Percentiles rank a stretch among this genome's conserved stretches.
Evolutionary conservation across 2,797 vertebrate species (phyloP).

Genomic region (Sebastolobus altivelis): DNA sequence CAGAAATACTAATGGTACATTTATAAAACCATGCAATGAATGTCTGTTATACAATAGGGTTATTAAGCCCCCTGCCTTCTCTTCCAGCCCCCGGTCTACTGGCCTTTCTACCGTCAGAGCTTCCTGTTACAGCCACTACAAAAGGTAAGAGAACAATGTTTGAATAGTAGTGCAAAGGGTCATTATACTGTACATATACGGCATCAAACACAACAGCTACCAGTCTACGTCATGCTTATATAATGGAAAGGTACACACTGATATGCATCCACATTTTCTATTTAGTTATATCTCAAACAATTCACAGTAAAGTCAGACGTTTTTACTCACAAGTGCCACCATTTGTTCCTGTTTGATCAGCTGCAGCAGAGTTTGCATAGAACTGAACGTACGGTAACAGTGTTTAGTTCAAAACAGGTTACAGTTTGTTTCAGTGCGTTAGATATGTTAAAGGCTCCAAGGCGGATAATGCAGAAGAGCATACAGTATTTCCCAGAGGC

Average conservation of each 20-base stretch:
- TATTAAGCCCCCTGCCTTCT: not conserved
- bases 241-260: not conserved
- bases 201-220: not conserved
- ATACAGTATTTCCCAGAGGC: slow-evolving; percentile 56
- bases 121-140: not conserved
- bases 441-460: slow-evolving; percentile 21
- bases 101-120: not conserved
- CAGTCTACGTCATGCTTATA: not conserved
- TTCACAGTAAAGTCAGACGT: not conserved
- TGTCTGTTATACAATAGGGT: not conserved
- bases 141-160: slow-evolving; percentile 10
- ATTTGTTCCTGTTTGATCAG: slow-evolving; percentile 10
- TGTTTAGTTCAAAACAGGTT: slow-evolving; percentile 25
- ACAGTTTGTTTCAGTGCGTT: slow-evolving; percentile 2
- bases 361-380: not conserved
- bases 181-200: accelerated
- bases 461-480: slow-evolving; percentile 40
- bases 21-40: not conserved
- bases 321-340: not conserved
- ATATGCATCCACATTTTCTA: not conserved
- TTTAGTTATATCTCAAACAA: not conserved
- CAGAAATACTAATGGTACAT: not conserved
- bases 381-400: not conserved
- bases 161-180: not conserved
- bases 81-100: not conserved